These are phyloP conservation scores for Tetragonisca angustula DNA, from an alignment of 2,888 invertebrate species.

Conservation along the genomic window DNA sequence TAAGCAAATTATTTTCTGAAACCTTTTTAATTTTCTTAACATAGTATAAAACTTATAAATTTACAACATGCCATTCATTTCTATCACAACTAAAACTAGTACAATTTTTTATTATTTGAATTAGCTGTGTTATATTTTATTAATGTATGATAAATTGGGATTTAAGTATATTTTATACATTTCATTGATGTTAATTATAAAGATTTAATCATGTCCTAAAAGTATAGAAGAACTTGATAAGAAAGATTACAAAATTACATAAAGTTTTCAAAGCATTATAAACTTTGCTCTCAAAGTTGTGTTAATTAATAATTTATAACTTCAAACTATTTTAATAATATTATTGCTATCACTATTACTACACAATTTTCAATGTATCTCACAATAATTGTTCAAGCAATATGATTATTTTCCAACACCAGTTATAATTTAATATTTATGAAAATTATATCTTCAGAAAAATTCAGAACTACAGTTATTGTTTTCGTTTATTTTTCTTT, in stretches of 20 bases:
- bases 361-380: background rate
- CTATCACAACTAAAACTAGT: background rate
- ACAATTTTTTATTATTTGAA: background rate
- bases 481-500: background rate
- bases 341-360: background rate
- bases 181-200: background rate
- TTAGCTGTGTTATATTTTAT: background rate
- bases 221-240: background rate
- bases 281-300: background rate
- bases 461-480: background rate
- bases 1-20: conserved; percentile 65
- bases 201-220: too few species aligned
- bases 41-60: conserved; percentile 1
- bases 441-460: background rate
- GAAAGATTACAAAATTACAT: background rate
- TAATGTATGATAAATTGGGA: background rate
- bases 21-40: conserved; percentile 5
- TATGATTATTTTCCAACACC: background rate
- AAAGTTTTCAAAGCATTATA: background rate
- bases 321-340: background rate
- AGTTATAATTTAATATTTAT: background rate
- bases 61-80: conserved; percentile 4
- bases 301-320: conserved; percentile 1
- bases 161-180: background rate
- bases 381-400: background rate